Base-by-base conservation (phyloP, 2,797 vertebrate species). In the Cirrhinus molitorella region DNA sequence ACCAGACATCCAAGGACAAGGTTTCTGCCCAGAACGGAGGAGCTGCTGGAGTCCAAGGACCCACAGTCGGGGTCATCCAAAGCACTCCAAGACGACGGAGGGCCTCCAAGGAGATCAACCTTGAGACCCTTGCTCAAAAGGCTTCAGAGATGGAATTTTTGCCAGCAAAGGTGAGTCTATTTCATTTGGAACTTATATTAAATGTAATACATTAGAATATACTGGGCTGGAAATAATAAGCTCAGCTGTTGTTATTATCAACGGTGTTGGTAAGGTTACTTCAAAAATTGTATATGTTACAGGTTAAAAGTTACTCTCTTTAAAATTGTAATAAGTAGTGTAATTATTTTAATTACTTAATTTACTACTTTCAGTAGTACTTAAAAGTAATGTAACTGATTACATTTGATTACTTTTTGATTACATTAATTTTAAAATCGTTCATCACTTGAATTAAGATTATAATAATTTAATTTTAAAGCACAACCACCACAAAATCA, bases 71-170 rank as follows among this genome's bases (percentile, higher is more conserved):
- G 3, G 97, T 99, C 80, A 99, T 99, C 89, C 98, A 99, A 92
- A 98, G 96, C 89, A 97, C 97, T 0, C 93, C 94, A 21, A 93
- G 97, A 89, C 95, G 95, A 80, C 95, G 97, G 14, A 95, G 97
- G 89, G 95, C 94, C 12, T 99, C 97, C 67, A 97, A 99, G 91
- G 98, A 99, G 90, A 97, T 97, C 85, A 99, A 99, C 91, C 92
- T 99, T 88, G 95, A 98, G 91, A 99, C 98, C 37, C 92, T 99
- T 43, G 98, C 98, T 21, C 97, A 99, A 87, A 98, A 99, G 91
- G 98, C 98, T 13, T 97, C 96, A 1, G 98, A 99, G 87, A 95
- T 98, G 95, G 97, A 97, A 89, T 98, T 96, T 6, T 93, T 99
- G 53, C 97, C 94, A 4, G 82, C 91, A 45, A 94, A 93, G 93